A percentile compares a stretch with the other conserved stretches of the same genome.
Evolutionary conservation across 2,113 vertebrate species (phyloP).

Genomic region (Ceratotherium simum): DNA sequence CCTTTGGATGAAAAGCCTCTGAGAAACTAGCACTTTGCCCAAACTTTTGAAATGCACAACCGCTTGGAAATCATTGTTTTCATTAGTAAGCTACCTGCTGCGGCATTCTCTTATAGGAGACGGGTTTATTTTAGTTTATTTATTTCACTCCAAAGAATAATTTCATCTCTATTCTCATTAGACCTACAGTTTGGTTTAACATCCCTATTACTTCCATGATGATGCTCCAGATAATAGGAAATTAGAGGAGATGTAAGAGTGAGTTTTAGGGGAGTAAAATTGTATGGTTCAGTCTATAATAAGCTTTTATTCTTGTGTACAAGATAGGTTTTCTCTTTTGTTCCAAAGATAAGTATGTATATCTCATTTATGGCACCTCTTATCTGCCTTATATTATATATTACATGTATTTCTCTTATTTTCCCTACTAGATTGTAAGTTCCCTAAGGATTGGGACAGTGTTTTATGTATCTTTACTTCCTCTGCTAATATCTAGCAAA

Average conservation of each 20-base stretch:
- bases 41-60: conserved; percentile 70
- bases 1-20: conserved; percentile 43
- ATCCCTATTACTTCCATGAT: conserved; percentile 75
- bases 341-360: conserved; percentile 26
- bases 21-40: conserved; percentile 74
- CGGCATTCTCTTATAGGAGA: conserved; percentile 73
- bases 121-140: conserved; percentile 83
- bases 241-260: conserved; percentile 71
- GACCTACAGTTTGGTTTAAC: conserved; percentile 81
- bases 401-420: conserved; percentile 15
- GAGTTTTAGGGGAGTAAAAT: conserved; percentile 52
- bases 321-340: conserved; percentile 61
- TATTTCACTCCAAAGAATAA: conserved; percentile 82
- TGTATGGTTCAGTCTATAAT: conserved; percentile 53
- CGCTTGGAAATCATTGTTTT: conserved; percentile 83
- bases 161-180: conserved; percentile 82
- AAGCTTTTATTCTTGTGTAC: conserved; percentile 51
- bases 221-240: conserved; percentile 77
- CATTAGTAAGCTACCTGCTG: conserved; percentile 83
- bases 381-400: neutral
- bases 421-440: neutral
- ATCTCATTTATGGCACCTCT: conserved; percentile 51
- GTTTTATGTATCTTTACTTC: neutral
- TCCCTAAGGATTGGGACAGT: neutral
- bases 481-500: conserved; percentile 20